Conservation (phyloP, 1,140 invertebrate genomes). For the Antheraea pernyi region DNA sequence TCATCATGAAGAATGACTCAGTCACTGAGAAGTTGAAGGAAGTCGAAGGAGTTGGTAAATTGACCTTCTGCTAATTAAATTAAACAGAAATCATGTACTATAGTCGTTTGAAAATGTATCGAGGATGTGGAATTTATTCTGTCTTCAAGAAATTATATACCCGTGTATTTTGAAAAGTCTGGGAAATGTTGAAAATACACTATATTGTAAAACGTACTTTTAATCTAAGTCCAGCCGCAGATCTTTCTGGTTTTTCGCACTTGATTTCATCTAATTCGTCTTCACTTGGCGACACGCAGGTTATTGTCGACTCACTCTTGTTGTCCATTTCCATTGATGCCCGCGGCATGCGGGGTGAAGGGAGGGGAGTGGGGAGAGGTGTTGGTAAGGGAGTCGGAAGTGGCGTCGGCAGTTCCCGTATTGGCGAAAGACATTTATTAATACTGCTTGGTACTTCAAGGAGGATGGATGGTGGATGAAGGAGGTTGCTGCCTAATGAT, state of each 20-base stretch:
- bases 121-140: too few species aligned
- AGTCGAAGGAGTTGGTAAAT: too few species aligned
- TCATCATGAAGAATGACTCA: too few species aligned
- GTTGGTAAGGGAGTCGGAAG: slow-evolving; percentile 85
- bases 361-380: slow-evolving; percentile 83
- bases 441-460: slow-evolving; percentile 85
- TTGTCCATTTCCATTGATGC: slow-evolving; percentile 60
- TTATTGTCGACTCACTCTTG: slow-evolving; percentile 54
- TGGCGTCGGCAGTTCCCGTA: slow-evolving; percentile 86
- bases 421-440: slow-evolving; percentile 86
- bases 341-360: slow-evolving; percentile 65
- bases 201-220: slow-evolving; percentile 45
- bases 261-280: slow-evolving; percentile 68
- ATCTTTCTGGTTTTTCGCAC: slow-evolving; percentile 48
- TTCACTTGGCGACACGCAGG: slow-evolving; percentile 64
- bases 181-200: too few species aligned
- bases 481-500: slow-evolving; percentile 77
- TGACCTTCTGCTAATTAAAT: too few species aligned
- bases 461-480: slow-evolving; percentile 84
- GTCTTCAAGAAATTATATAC: too few species aligned
- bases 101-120: too few species aligned
- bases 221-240: slow-evolving; percentile 55
- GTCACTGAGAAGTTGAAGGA: too few species aligned
- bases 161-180: too few species aligned
- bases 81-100: too few species aligned